Evolutionary conservation across 2,888 invertebrate genomes (phyloP).

Genomic region (Ophion ellenae): DNA sequence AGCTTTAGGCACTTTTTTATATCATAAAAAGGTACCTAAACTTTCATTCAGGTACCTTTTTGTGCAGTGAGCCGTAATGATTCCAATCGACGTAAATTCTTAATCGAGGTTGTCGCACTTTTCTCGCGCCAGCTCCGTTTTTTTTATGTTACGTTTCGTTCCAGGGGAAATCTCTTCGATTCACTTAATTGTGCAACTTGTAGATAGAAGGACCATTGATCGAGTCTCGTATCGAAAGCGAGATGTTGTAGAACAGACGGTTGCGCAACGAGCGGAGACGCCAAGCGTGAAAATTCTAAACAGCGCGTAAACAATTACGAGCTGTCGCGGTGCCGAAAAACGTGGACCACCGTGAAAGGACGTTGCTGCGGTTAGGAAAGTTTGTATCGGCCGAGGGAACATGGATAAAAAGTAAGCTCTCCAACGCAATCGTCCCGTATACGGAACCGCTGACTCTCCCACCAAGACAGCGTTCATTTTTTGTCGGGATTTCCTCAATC

Average conservation of each 20-base stretch:
- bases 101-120: neutral
- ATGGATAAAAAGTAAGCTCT: slow-evolving; percentile 71
- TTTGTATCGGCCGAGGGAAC: slow-evolving; percentile 51
- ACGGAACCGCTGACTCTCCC: slow-evolving; percentile 63
- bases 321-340: slow-evolving; percentile 36
- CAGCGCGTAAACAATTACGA: slow-evolving; percentile 35
- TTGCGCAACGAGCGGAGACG: slow-evolving; percentile 54
- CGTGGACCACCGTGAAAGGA: slow-evolving; percentile 64
- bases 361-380: slow-evolving; percentile 59
- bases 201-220: slow-evolving; percentile 7
- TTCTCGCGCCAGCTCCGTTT: neutral
- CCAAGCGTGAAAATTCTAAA: slow-evolving; percentile 52
- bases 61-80: neutral
- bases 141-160: neutral
- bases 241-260: slow-evolving; percentile 39
- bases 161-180: neutral
- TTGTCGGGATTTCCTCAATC: slow-evolving; percentile 18
- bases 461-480: slow-evolving; percentile 38
- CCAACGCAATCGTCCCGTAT: slow-evolving; percentile 71
- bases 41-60: neutral
- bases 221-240: slow-evolving; percentile 15
- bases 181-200: slow-evolving; percentile 2
- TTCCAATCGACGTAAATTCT: neutral
- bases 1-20: neutral
- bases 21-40: neutral